Conservation (phyloP, 2,888 invertebrate genomes). For the Prosapia bicincta region DNA sequence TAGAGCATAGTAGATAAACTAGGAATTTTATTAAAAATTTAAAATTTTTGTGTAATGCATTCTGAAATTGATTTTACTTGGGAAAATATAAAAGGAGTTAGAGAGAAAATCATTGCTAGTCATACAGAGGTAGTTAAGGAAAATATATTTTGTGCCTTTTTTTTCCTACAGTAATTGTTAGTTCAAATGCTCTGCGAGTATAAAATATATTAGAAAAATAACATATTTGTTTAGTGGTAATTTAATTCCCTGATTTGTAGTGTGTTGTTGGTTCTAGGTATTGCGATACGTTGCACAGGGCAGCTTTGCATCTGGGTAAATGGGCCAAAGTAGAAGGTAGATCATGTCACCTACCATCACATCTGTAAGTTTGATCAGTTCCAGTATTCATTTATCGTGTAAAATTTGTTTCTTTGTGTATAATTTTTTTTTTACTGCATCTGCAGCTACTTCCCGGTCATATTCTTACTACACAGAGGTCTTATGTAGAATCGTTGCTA, state of each 20-base stretch:
- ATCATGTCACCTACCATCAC: slow-evolving; percentile 54
- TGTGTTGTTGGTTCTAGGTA: slow-evolving; percentile 52
- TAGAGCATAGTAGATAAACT: too few species aligned
- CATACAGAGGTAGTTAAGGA: background rate
- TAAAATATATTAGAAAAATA: background rate
- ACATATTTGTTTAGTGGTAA: background rate
- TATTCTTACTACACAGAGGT: too few species aligned
- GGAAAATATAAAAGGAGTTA: too few species aligned
- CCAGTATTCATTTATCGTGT: too few species aligned
- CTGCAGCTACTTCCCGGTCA: too few species aligned
- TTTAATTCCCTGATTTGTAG: background rate
- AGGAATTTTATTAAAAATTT: too few species aligned
- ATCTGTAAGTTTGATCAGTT: slow-evolving; percentile 38
- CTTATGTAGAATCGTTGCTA: too few species aligned
- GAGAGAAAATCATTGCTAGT: too few species aligned
- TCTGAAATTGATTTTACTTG: too few species aligned
- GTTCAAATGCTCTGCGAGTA: background rate
- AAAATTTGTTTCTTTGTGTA: too few species aligned
- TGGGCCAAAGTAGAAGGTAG: slow-evolving; percentile 64
- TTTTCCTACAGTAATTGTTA: background rate
- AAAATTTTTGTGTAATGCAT: too few species aligned
- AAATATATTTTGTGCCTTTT: background rate
- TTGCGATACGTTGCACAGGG: slow-evolving; percentile 86
- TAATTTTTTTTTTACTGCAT: too few species aligned
- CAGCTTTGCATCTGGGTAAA: slow-evolving; percentile 82